Evolutionary conservation across 2,888 invertebrate genomes (phyloP).

Genomic region (Ephialtes manifestator): DNA sequence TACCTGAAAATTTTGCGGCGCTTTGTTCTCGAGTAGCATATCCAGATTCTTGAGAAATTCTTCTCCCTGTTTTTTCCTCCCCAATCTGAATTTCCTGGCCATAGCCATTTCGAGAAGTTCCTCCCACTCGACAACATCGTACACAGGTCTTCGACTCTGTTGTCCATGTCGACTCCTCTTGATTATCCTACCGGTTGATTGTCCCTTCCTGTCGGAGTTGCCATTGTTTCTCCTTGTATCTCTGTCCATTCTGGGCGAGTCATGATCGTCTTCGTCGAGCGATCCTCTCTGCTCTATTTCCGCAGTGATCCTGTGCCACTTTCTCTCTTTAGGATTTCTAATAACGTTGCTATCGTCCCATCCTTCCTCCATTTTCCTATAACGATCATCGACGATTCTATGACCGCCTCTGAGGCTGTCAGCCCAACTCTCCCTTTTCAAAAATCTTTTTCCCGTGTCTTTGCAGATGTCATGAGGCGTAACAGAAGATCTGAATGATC

Average conservation of each 20-base stretch:
- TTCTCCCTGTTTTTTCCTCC: slow-evolving; percentile 60
- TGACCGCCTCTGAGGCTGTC: slow-evolving; percentile 78
- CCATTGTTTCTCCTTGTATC: slow-evolving; percentile 86
- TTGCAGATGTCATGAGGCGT: slow-evolving; percentile 39
- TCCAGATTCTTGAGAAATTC: slow-evolving; percentile 80
- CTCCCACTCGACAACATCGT: slow-evolving; percentile 86
- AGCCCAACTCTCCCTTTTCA: slow-evolving; percentile 80
- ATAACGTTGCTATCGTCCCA: slow-evolving; percentile 83
- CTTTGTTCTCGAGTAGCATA: slow-evolving; percentile 77
- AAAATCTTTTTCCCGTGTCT: slow-evolving; percentile 50
- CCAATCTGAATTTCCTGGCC: slow-evolving; percentile 86
- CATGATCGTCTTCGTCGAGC: slow-evolving; percentile 80
- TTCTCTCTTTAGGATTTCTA: slow-evolving; percentile 79
- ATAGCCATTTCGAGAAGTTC: slow-evolving; percentile 88
- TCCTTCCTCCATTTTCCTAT: slow-evolving; percentile 81
- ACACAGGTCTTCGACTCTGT: slow-evolving; percentile 69
- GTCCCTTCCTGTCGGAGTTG: slow-evolving; percentile 82
- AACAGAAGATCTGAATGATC: slow-evolving; percentile 38
- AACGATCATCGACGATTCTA: slow-evolving; percentile 75
- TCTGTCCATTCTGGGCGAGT: slow-evolving; percentile 80
- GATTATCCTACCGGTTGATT: slow-evolving; percentile 81
- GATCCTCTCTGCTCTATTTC: slow-evolving; percentile 75
- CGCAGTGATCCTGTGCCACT: slow-evolving; percentile 82
- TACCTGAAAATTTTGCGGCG: slow-evolving; percentile 80
- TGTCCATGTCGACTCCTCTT: slow-evolving; percentile 82